phyloP scores from a whole-genome alignment of 2,113 vertebrate species.

The Willisornis vidua region DNA sequence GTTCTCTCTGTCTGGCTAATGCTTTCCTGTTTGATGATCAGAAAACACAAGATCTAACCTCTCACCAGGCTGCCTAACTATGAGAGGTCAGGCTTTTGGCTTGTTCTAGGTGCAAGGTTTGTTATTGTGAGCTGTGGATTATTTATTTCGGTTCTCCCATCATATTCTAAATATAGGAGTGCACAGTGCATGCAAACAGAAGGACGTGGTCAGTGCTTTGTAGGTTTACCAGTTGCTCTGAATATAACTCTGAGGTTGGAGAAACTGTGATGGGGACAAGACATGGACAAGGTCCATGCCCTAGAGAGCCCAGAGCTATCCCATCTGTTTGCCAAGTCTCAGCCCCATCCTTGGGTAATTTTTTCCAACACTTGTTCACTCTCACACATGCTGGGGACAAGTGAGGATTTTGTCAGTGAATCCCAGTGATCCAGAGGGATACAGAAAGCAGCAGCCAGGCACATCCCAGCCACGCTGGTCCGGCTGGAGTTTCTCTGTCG shows the following conservation, averaged over 20 bases:
- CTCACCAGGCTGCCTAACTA: conserved; percentile 9
- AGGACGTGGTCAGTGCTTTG: background rate
- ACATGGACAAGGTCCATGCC: rapidly evolving
- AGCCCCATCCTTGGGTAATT: background rate
- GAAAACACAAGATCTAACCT: conserved; percentile 34
- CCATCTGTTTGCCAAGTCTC: background rate
- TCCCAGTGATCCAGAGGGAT: background rate
- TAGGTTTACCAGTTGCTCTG: background rate
- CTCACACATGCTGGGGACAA: rapidly evolving
- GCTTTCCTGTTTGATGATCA: conserved; percentile 58
- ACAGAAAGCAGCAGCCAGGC: background rate
- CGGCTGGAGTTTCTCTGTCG: background rate
- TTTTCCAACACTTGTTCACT: background rate
- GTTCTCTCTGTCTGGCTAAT: conserved; percentile 48
- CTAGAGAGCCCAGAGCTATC: background rate
- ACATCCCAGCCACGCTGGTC: rapidly evolving
- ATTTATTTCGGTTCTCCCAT: background rate
- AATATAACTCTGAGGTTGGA: background rate
- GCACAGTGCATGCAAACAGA: background rate
- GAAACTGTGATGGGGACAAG: background rate
- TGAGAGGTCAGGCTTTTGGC: conserved; percentile 35
- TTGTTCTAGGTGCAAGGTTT: background rate
- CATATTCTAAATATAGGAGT: background rate
- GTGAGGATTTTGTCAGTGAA: background rate
- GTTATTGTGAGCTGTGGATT: background rate